phyloP scores from a whole-genome alignment of 2,888 invertebrate species.

The Eudasyphora cyanicolor region DNA sequence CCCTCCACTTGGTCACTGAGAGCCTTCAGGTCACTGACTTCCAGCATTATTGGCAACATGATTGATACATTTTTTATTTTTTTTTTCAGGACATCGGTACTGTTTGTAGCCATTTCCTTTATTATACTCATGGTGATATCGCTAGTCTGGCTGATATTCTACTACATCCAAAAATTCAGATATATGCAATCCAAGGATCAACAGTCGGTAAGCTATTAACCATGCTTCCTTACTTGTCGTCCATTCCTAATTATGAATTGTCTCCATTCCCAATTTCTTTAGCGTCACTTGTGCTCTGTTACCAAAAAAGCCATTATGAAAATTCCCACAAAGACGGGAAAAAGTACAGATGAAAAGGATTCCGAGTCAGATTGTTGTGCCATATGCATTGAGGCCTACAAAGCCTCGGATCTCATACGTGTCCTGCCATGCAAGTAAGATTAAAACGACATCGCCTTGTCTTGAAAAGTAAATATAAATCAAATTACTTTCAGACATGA shows the following conservation, averaged over 20 bases:
- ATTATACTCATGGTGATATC: conserved; percentile 97
- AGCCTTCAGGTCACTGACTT: background rate
- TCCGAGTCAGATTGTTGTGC: conserved; percentile 95
- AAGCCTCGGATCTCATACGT: conserved; percentile 91
- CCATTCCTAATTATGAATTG: conserved; percentile 52
- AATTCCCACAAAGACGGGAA: conserved; percentile 94
- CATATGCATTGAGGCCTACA: conserved; percentile 96
- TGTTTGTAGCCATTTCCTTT: conserved; percentile 97
- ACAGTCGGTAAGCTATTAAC: conserved; percentile 89
- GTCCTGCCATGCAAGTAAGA: conserved; percentile 95
- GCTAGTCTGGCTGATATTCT: conserved; percentile 96
- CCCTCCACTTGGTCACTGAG: too few relatives aligned
- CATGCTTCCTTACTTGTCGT: background rate
- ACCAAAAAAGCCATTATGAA: conserved; percentile 96
- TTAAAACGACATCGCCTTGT: background rate
- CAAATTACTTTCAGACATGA: conserved; percentile 85
- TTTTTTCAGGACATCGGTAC: conserved; percentile 90
- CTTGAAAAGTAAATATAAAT: background rate
- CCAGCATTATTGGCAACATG: background rate
- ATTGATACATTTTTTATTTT: too few relatives aligned
- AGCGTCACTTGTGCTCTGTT: conserved; percentile 94
- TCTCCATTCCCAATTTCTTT: conserved; percentile 74
- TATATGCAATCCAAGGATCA: conserved; percentile 97
- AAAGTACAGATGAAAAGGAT: conserved; percentile 93
- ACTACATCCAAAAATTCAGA: conserved; percentile 96